Evolutionary conservation across 53 echinoderm and acorn worm genomes (phyloP), one percentile per base, ranked within the genome.

Genomic region (Patiria pectinifera): DNA sequence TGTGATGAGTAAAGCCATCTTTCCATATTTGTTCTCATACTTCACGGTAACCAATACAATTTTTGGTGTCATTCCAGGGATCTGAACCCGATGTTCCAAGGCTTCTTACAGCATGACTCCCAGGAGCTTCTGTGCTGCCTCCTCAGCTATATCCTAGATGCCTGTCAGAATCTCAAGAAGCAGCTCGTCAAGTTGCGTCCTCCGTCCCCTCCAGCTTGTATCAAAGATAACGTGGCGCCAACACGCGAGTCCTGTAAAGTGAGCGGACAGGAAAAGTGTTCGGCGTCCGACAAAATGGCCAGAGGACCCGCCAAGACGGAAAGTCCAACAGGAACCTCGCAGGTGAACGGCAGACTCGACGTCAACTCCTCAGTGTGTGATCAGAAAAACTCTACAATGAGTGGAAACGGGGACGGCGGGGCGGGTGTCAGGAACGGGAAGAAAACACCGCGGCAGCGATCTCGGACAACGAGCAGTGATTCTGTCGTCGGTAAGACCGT

Each of bases 91-190:
- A 99, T 99, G 99, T 99, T 99, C 91, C 94, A 96, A 81, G 99
- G 99, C 78, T 99, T 96, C 87, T 93, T 99, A 6, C 99, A 99
- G 80, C 99, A 99, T 91, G 99, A 99, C 91, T 96, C 99, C 23
- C 99, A 99, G 77, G 99, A 99, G 86, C 87, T 99, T 5, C 97
- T 99, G 22, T 97, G 99, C 78, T 97, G 94, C 19, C 86, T 99
- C 21, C 99, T 99, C 8, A 97, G 97, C 49, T 91, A 95, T 58
- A 83, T 99, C 76, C 94, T 95, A 53, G 99, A 99, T 24, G 95
- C 95, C 80, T 93, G 95, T 46, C 97, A 98, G 81, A 74, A 77
- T 24, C 82, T 95, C 11, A 77, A 81, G 69, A 90, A 90, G 22
- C 81, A 81, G 69, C 80, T 90, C 11, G 62, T 80, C 81, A 90